Conservation (phyloP, 2,797 vertebrate species). For the Glyptemys insculpta region DNA sequence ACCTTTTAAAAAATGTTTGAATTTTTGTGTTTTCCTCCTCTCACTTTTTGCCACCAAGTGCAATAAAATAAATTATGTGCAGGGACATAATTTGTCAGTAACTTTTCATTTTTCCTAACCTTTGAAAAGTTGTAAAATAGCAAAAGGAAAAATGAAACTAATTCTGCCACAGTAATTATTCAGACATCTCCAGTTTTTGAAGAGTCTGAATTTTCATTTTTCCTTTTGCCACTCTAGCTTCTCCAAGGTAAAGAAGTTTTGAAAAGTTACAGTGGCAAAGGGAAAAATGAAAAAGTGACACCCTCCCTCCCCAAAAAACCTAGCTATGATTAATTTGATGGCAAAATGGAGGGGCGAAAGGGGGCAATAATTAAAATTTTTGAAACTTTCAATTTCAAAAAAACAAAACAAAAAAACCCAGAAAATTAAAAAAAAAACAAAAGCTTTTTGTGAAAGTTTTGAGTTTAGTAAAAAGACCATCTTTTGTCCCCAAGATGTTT, state of each 20-base stretch:
- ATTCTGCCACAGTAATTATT: background rate
- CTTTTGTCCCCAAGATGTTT: too few relatives aligned
- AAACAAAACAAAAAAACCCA: too few relatives aligned
- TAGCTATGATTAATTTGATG: too few relatives aligned
- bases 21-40: background rate
- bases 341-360: too few relatives aligned
- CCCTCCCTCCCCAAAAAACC: too few relatives aligned
- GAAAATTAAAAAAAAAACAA: background rate
- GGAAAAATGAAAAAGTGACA: background rate
- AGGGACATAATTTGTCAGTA: background rate
- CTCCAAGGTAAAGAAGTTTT: background rate
- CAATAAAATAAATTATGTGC: too few relatives aligned
- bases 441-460: background rate
- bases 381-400: background rate
- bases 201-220: too few relatives aligned
- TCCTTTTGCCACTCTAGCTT: background rate
- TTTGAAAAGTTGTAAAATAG: too few relatives aligned
- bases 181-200: too few relatives aligned
- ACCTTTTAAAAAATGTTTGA: too few relatives aligned
- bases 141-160: too few relatives aligned
- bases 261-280: background rate
- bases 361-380: background rate
- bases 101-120: background rate
- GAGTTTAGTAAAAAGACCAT: background rate
- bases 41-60: background rate